phyloP scores from a whole-genome alignment of 2,888 invertebrate genomes.

The Octodonta nipae region DNA sequence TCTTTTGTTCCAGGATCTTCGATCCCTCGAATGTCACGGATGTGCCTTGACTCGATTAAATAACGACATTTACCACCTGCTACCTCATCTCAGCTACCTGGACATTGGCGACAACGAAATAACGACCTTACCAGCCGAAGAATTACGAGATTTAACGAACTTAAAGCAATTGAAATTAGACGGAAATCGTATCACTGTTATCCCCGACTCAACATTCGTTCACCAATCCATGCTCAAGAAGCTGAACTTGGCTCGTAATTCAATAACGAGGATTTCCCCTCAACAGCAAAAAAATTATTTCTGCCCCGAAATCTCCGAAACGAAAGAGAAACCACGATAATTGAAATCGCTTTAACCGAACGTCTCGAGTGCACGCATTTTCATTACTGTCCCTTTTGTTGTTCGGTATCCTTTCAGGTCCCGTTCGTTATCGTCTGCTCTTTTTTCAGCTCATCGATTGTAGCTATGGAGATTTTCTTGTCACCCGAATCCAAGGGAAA shows the following conservation, averaged over 20 bases:
- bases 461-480: constrained; percentile 33
- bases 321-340: no score
- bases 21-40: constrained; percentile 55
- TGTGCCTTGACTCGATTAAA: constrained; percentile 60
- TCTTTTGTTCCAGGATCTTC: constrained; percentile 49
- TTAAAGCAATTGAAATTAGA: constrained; percentile 52
- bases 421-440: constrained; percentile 30
- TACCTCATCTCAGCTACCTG: constrained; percentile 53
- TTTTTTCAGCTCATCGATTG: constrained; percentile 35
- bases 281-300: no score
- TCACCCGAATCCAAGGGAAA: constrained; percentile 37
- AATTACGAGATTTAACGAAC: constrained; percentile 51
- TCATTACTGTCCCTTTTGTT: constrained; percentile 8
- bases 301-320: no score
- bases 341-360: no score
- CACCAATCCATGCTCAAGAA: constrained; percentile 41
- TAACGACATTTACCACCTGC: constrained; percentile 60
- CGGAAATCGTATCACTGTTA: constrained; percentile 58
- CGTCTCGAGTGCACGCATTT: no score
- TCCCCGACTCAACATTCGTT: constrained; percentile 52
- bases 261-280: no score
- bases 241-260: constrained; percentile 53
- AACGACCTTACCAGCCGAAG: constrained; percentile 52
- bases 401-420: constrained; percentile 17
- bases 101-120: constrained; percentile 67